phyloP scores from a whole-genome alignment of 92 coral and sea anemone species.

The Porites rus region DNA sequence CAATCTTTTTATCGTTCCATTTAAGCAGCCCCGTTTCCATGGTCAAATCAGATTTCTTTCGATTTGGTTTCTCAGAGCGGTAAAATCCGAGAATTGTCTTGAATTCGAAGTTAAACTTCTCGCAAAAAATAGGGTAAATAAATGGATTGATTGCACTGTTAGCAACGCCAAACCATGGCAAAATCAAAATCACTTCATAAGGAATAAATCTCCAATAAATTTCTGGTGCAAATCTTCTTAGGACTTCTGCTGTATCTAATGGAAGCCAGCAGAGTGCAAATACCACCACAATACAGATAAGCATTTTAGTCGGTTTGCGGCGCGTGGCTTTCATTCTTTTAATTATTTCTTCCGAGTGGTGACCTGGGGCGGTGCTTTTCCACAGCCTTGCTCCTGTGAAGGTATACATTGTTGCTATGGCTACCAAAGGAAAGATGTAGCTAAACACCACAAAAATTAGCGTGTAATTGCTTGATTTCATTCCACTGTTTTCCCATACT shows the following conservation, averaged over 20 bases:
- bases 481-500: conserved; percentile 54
- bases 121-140: conserved; percentile 75
- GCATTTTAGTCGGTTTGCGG: conserved; percentile 84
- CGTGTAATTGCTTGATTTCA: conserved; percentile 60
- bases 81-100: conserved; percentile 48
- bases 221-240: conserved; percentile 53
- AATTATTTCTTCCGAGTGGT: conserved; percentile 40
- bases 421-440: conserved; percentile 64
- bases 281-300: conserved; percentile 68
- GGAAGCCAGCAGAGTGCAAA: conserved; percentile 94
- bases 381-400: conserved; percentile 72
- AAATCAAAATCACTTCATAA: conserved; percentile 34
- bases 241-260: conserved; percentile 67
- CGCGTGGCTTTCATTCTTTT: conserved; percentile 56
- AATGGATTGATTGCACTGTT: conserved; percentile 85
- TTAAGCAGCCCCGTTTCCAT: conserved; percentile 13
- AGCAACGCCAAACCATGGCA: conserved; percentile 83
- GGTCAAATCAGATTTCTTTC: conserved; percentile 12
- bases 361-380: conserved; percentile 73
- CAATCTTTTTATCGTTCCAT: neutral
- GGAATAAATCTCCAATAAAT: conserved; percentile 61
- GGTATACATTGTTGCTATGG: conserved; percentile 62
- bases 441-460: conserved; percentile 54
- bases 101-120: conserved; percentile 73
- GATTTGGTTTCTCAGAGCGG: neutral